phyloP scores from a whole-genome alignment of 2,888 invertebrate genomes.

The Brenthis ino region DNA sequence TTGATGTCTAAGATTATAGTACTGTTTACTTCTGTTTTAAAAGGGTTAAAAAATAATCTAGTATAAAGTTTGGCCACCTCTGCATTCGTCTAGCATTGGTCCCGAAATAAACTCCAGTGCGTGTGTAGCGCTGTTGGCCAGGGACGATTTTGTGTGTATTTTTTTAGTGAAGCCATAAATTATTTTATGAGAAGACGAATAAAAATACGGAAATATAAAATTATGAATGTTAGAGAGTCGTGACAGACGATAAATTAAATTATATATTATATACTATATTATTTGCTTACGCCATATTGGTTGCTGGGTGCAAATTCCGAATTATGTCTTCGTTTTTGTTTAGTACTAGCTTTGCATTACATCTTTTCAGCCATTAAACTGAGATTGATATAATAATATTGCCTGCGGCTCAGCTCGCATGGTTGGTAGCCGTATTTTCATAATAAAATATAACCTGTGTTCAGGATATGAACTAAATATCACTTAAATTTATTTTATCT shows the following conservation, averaged over 20 bases:
- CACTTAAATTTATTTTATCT: too few relatives aligned
- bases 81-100: conserved; percentile 49
- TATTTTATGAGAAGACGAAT: conserved; percentile 13
- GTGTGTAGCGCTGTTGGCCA: conserved; percentile 49
- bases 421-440: too few relatives aligned
- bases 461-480: too few relatives aligned
- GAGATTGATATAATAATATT: too few relatives aligned
- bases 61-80: conserved; percentile 48
- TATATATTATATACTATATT: not conserved
- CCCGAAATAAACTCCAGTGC: conserved; percentile 55
- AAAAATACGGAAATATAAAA: conserved; percentile 13
- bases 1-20: not conserved
- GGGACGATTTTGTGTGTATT: conserved; percentile 48
- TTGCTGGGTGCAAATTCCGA: too few relatives aligned
- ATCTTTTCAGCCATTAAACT: too few relatives aligned
- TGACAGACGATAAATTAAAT: not conserved
- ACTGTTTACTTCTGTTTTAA: not conserved
- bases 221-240: conserved; percentile 3
- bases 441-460: too few relatives aligned
- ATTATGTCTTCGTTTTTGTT: too few relatives aligned
- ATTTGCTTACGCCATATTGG: not conserved
- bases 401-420: too few relatives aligned
- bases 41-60: not conserved
- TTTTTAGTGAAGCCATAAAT: conserved; percentile 27
- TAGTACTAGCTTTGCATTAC: too few relatives aligned